Evolutionary conservation across 30 jellyfish, hydroid and myxozoan genomes (phyloP), one percentile per base, ranked within the genome.

Genomic region (Hydra vulgaris): DNA sequence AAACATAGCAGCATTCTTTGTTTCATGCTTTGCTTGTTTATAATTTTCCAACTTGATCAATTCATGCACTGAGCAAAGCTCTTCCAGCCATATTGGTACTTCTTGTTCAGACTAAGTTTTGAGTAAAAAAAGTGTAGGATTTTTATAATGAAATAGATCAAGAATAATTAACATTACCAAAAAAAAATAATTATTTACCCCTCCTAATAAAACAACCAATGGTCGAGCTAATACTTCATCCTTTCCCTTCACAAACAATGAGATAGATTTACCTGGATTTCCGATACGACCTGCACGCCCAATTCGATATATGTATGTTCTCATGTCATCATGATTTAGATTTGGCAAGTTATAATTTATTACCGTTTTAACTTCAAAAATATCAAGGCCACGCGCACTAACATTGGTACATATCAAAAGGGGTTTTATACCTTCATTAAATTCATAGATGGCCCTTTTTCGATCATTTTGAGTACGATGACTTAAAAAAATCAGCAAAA

Each of bases 361-460:
- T 3, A 68, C 75, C 8, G 27, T 68, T 20, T 68, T 23, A 7
- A 68, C 26, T n/a, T 68, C 75, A 68, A n/a, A 68, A 16, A 68
- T 68, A 15, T 68, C 75, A 8, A 68, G 27, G 8, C 75, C 75
- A 68, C 75, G 75, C 16, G 75, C 75, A 68, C 75, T 68, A 20
- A 68, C 15, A 15, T 23, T 68, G 7, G 75, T 68, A 68, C 26
- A 68, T 68, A 68, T 15, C 15, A 68, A n/a, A 4, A 68, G 25
- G 4, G 25, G 26, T 68, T 68, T 68, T 68, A n/a, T 23, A 23
- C 75, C 75, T 68, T 68, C 75, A 15, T 68, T 68, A 15, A 68
- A 68, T 23, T 68, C 26, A 20, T 23, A 68, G 25, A 68, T n/a
- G 7, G 75, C 75, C 8, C 25, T n/a, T 1, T 15, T 20, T n/a